Percentiles rank a stretch among this genome's conserved stretches.
Evolutionary conservation across 2,888 invertebrate genomes (phyloP).

Genomic region (Cylloceria caligata): DNA sequence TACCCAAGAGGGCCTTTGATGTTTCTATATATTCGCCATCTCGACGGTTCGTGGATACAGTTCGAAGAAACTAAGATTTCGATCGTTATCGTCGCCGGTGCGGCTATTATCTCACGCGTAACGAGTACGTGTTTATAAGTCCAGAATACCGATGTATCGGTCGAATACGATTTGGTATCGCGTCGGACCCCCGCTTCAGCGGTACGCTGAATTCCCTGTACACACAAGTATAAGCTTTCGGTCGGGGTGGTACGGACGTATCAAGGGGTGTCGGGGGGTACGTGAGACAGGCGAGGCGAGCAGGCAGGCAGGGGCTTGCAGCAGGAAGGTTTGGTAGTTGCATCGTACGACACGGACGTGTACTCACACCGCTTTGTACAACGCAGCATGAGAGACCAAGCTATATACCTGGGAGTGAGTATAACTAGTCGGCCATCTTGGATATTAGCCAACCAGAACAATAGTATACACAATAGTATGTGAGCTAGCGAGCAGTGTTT

Average conservation of each 20-base stretch:
- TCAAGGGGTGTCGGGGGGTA: slow-evolving; percentile 33
- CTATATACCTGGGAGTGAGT: slow-evolving; percentile 65
- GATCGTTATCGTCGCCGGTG: not conserved
- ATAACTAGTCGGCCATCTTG: slow-evolving; percentile 84
- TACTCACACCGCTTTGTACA: slow-evolving; percentile 24
- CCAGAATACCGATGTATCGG: slow-evolving; percentile 43
- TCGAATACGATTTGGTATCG: not conserved
- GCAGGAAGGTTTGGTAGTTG: slow-evolving; percentile 57
- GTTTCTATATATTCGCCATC: not conserved
- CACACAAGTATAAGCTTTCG: slow-evolving; percentile 69
- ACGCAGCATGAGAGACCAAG: slow-evolving; percentile 40
- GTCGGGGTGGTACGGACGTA: slow-evolving; percentile 49
- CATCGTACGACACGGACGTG: slow-evolving; percentile 55
- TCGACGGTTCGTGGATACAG: not conserved
- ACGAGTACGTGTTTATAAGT: slow-evolving; percentile 28
- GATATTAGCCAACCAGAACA: slow-evolving; percentile 84
- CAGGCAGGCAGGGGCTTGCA: not conserved
- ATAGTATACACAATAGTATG: slow-evolving; percentile 83
- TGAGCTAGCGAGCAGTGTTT: slow-evolving; percentile 80
- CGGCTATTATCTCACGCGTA: slow-evolving; percentile 32
- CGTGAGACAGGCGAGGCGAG: slow-evolving; percentile 31
- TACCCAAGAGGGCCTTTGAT: not conserved
- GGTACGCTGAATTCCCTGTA: slow-evolving; percentile 76
- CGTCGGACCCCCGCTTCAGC: slow-evolving; percentile 47
- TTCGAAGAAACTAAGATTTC: slow-evolving; percentile 1